Base-by-base conservation (phyloP, 2,797 vertebrate species). In the Dryobates pubescens region DNA sequence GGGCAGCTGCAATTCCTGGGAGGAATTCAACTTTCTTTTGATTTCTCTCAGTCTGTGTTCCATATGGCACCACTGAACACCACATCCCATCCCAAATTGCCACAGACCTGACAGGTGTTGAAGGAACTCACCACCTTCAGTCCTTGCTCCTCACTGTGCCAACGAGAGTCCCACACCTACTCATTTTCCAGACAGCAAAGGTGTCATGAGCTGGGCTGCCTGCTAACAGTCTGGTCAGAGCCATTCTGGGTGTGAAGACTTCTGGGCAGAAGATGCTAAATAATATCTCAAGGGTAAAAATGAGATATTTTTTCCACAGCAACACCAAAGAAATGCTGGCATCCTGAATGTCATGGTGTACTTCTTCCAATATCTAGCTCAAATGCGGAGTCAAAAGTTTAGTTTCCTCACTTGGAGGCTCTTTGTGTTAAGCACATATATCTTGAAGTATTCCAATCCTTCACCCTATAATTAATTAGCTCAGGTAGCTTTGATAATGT, bases 381-480 rank as follows among this genome's bases (percentile, higher is more conserved):
- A 93, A 95, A 77, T 17, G 58, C 2, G 9, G 49, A 88, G 32
- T 63, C 24, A 58, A 64, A 74, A 38, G 11, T 72, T 89, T 91
- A 10, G 68, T 88, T 92, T 70, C 38, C 30, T 91, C n/a, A 29
- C 81, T 71, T 76, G 62, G 69, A 87, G 49, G 67, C 38, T 53
- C 81, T 87, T 69, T 54, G 65, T 82, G 56, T 86, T 51, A 58
- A 49, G 43, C 91, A 95, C 76, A 58, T 43, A 16, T 63, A 92
- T 76, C 72, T 87, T 79, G 69, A 95, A 95, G 81, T 82, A 94
- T 92, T 94, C 65, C 91, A 92, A 76, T 95, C 70, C 84, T 73
- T 83, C 89, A 85, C 73, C 19, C 63, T 95, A 65, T 77, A 90
- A 88, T 93, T 96, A 96, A 97, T 96, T 96, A 97, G 65, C 89